Conservation (phyloP, 1,140 invertebrate genomes). For the Diorhabda sublineata region DNA sequence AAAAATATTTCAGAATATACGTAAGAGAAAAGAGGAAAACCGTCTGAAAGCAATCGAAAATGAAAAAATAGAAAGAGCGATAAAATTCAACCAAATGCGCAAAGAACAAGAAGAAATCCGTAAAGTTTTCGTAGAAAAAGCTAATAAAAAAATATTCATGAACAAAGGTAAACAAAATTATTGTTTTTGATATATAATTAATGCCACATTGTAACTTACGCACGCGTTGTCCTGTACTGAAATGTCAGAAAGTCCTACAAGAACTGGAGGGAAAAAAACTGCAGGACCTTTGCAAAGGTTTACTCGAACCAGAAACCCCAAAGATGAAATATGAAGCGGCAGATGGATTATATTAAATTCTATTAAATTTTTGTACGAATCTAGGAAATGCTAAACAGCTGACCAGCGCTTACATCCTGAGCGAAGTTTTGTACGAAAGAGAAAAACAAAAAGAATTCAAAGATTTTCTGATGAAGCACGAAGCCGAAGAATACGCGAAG, state of each 20-base stretch:
- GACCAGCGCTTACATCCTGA: constrained; percentile 32
- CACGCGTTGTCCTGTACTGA: neutral
- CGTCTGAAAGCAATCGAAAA: constrained; percentile 24
- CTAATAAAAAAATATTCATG: constrained; percentile 33
- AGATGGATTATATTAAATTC: neutral
- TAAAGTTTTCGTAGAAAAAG: constrained; percentile 33
- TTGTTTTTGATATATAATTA: too few relatives aligned
- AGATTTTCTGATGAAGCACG: constrained; percentile 30
- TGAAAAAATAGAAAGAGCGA: constrained; percentile 30
- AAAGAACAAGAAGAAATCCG: constrained; percentile 37
- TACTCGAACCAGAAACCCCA: too few relatives aligned
- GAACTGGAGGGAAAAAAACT: too few relatives aligned
- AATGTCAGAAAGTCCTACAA: too few relatives aligned
- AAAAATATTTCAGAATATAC: constrained; percentile 28
- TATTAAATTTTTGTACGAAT: constrained; percentile 6
- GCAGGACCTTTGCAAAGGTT: too few relatives aligned
- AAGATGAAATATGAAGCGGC: neutral
- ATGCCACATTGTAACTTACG: too few relatives aligned
- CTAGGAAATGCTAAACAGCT: constrained; percentile 24
- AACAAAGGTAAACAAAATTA: neutral
- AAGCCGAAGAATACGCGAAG: constrained; percentile 25
- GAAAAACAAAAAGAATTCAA: constrained; percentile 36
- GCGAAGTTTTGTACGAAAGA: constrained; percentile 34
- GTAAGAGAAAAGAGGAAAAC: constrained; percentile 35
- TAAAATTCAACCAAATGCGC: constrained; percentile 29